Conservation (phyloP, 2,888 invertebrate genomes). For the Pimpla rufipes region DNA sequence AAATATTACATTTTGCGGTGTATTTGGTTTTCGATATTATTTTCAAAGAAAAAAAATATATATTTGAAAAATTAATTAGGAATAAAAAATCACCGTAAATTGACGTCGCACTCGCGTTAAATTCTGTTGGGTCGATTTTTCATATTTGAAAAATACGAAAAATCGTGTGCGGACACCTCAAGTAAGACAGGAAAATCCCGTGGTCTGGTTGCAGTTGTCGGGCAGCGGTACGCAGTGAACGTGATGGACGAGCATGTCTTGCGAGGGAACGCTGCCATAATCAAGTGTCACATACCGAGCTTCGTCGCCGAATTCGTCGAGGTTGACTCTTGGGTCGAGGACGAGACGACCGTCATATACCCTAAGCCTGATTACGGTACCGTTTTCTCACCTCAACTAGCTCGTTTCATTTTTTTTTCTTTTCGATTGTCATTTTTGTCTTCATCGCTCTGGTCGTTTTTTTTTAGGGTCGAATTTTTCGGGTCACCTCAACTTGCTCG, state of each 20-base stretch:
- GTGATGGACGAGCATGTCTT: slow-evolving; percentile 97
- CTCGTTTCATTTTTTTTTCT: slow-evolving; percentile 25
- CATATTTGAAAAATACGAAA: too few species aligned
- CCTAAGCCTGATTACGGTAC: slow-evolving; percentile 87
- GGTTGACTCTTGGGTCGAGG: slow-evolving; percentile 95
- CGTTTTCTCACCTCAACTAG: slow-evolving; percentile 63
- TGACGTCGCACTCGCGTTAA: background rate
- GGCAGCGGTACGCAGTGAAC: slow-evolving; percentile 95
- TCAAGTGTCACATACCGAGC: slow-evolving; percentile 97
- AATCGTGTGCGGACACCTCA: slow-evolving; percentile 5
- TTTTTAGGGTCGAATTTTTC: too few species aligned
- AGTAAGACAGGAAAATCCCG: slow-evolving; percentile 67
- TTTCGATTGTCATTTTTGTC: slow-evolving; percentile 22
- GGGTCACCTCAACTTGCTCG: slow-evolving; percentile 56
- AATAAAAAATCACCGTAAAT: background rate
- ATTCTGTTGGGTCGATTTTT: background rate
- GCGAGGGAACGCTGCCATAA: slow-evolving; percentile 95
- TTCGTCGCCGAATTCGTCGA: slow-evolving; percentile 96
- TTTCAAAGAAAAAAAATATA: background rate
- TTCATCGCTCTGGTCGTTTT: slow-evolving; percentile 28
- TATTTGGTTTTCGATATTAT: too few species aligned
- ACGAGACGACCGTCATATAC: slow-evolving; percentile 89
- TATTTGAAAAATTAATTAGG: background rate
- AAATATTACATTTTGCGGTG: too few species aligned
- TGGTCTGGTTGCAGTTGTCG: slow-evolving; percentile 92